These are phyloP conservation scores for Atherinosoma microstoma DNA, from an alignment of 2,797 vertebrate species.

Conservation along the genomic window DNA sequence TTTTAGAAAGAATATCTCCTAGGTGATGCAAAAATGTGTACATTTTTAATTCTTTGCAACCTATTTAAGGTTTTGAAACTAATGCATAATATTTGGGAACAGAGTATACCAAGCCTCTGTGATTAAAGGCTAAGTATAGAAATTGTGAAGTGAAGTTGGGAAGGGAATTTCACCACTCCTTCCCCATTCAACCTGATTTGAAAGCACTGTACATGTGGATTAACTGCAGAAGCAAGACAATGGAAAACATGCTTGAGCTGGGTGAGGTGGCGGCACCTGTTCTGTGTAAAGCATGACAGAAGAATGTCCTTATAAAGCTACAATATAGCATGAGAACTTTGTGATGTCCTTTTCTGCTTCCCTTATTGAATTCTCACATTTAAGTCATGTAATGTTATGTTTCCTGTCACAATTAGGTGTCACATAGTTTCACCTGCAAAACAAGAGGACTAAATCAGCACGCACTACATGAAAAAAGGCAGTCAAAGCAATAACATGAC, in stretches of 20 bases:
- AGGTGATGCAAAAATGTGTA: no score
- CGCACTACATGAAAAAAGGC: slow-evolving; percentile 33
- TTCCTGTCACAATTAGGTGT: slow-evolving; percentile 30
- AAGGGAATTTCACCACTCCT: background rate
- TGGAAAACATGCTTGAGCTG: slow-evolving; percentile 22
- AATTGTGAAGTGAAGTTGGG: no score
- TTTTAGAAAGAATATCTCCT: no score
- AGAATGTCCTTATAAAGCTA: background rate
- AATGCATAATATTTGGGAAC: no score
- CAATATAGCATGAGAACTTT: background rate
- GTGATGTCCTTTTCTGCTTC: background rate
- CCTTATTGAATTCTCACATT: slow-evolving; percentile 3
- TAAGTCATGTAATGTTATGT: slow-evolving; percentile 16
- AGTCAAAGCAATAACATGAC: slow-evolving; percentile 27
- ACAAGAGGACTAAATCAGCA: slow-evolving; percentile 26
- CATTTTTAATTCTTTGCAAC: no score
- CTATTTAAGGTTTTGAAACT: no score
- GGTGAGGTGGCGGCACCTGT: slow-evolving; percentile 39
- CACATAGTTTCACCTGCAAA: slow-evolving; percentile 22
- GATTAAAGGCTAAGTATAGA: background rate
- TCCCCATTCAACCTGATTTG: background rate
- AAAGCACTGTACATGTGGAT: slow-evolving; percentile 25
- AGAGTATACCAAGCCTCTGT: background rate
- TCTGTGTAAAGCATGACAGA: slow-evolving; percentile 22
- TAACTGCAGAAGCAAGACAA: slow-evolving; percentile 18